Percentiles rank a stretch among this genome's conserved stretches.
phyloP scores from a whole-genome alignment of 2,888 invertebrate species.

The Leptopilina myrica region DNA sequence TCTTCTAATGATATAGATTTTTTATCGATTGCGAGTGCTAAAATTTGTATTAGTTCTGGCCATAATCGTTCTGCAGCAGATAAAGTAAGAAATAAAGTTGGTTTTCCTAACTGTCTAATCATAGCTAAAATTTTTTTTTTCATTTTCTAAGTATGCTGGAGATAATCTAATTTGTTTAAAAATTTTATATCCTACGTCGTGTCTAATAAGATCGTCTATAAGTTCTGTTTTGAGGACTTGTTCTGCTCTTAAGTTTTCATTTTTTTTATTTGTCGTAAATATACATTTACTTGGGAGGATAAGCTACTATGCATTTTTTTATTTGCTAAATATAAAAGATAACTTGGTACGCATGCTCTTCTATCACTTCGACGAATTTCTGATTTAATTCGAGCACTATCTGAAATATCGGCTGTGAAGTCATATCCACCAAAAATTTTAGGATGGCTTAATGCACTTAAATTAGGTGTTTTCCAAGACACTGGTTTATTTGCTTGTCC shows the following conservation, averaged over 20 bases:
- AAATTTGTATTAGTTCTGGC: conserved; percentile 20
- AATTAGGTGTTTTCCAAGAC: conserved; percentile 58
- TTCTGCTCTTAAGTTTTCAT: neutral
- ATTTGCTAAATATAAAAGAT: conserved; percentile 2
- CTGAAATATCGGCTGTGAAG: conserved; percentile 29
- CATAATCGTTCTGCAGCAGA: conserved; percentile 10
- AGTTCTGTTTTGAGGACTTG: neutral
- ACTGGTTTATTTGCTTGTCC: conserved; percentile 61
- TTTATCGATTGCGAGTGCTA: neutral
- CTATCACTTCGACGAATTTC: conserved; percentile 47
- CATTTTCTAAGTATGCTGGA: neutral
- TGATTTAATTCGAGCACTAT: conserved; percentile 45
- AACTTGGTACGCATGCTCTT: conserved; percentile 41
- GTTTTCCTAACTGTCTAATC: conserved; percentile 4
- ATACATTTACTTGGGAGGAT: neutral
- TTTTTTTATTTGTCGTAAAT: neutral
- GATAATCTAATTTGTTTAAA: conserved; percentile 4
- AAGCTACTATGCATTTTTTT: neutral
- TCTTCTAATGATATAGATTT: neutral
- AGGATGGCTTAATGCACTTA: conserved; percentile 61
- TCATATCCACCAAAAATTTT: conserved; percentile 57
- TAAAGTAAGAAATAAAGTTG: conserved; percentile 5
- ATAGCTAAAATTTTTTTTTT: conserved; percentile 9
- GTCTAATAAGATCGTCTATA: neutral
- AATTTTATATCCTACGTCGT: neutral